phyloP scores from a whole-genome alignment of 2,797 vertebrate genomes.

The Centropyge bicolor region DNA sequence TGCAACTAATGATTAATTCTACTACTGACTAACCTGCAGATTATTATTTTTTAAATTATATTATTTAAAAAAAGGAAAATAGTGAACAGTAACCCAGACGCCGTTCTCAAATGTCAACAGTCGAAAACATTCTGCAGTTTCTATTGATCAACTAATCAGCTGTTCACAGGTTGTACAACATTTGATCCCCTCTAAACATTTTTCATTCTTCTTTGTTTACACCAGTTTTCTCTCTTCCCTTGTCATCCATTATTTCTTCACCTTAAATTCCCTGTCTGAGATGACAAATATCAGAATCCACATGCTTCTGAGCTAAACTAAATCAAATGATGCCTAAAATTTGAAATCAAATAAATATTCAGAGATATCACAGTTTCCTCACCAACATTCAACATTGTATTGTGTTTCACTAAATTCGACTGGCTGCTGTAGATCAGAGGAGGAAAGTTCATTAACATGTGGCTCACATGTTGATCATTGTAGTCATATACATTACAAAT shows the following conservation, averaged over 20 bases:
- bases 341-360: background rate
- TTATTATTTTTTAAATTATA: background rate
- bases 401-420: background rate
- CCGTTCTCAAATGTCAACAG: background rate
- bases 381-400: background rate
- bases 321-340: background rate
- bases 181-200: background rate
- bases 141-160: too few relatives aligned
- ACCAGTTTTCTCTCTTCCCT: background rate
- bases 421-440: background rate
- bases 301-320: background rate
- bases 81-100: too few relatives aligned
- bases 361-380: background rate
- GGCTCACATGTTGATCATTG: constrained; percentile 21
- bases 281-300: background rate
- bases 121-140: background rate
- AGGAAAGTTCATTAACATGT: constrained; percentile 3
- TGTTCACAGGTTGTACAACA: background rate
- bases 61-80: background rate
- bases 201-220: background rate
- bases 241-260: background rate
- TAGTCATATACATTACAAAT: background rate
- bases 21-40: background rate
- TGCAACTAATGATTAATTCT: background rate
- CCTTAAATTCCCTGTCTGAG: background rate